Percentiles rank a stretch among this genome's conserved stretches.
Evolutionary conservation across 2,113 vertebrate genomes (phyloP).

Genomic region (Cyanoliseus patagonus): DNA sequence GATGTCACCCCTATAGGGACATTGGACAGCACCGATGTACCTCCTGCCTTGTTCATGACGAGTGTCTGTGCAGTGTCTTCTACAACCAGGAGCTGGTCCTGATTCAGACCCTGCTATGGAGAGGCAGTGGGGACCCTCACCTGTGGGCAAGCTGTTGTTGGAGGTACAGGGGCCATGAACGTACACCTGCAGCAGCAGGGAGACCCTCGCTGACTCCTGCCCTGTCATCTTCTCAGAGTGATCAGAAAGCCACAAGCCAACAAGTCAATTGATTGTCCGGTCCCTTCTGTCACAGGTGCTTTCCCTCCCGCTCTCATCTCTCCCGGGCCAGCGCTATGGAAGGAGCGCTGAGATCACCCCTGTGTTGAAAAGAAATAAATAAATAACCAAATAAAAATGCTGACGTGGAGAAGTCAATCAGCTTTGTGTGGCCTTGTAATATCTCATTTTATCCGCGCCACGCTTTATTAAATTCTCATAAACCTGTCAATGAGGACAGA

Average conservation of each 20-base stretch:
- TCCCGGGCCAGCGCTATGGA: fast-evolving
- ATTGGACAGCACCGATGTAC: fast-evolving
- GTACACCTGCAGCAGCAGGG: fast-evolving
- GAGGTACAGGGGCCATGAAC: background rate
- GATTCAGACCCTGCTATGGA: fast-evolving
- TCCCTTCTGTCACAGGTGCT: fast-evolving
- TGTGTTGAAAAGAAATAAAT: slow-evolving; percentile 21
- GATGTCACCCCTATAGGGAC: background rate
- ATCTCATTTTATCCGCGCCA: slow-evolving; percentile 84
- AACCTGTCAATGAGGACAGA: slow-evolving; percentile 85
- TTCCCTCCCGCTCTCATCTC: background rate
- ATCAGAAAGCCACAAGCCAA: background rate
- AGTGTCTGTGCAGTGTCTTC: background rate
- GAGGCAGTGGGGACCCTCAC: fast-evolving
- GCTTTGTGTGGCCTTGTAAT: slow-evolving; percentile 72
- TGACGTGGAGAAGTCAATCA: slow-evolving; percentile 74
- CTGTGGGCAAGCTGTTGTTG: background rate
- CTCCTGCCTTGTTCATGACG: fast-evolving
- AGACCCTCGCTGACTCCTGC: background rate
- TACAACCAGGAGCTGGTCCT: background rate
- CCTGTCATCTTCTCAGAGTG: fast-evolving
- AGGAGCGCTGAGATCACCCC: slow-evolving; percentile 1
- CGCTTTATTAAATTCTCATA: slow-evolving; percentile 91
- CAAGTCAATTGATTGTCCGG: fast-evolving
- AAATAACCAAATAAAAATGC: slow-evolving; percentile 69